Base-by-base conservation (phyloP, 2,113 vertebrate species). In the Arenaria interpres region DNA sequence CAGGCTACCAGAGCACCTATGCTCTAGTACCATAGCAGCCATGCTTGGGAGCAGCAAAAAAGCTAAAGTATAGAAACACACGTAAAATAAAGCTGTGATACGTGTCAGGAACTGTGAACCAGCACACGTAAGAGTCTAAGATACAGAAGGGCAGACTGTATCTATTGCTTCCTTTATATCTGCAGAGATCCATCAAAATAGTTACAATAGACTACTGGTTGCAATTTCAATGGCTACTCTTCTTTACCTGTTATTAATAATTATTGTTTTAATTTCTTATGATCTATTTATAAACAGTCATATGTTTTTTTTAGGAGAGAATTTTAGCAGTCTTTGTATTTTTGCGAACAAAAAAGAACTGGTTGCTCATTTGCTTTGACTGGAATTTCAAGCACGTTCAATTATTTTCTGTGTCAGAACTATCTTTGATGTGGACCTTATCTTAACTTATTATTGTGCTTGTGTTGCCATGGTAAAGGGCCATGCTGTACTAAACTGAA, bases 401-500 rank as follows among this genome's bases (percentile, higher is more conserved):
- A 74, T 96, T 93, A 89, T 94, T 96, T 95, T 89, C 87, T 85
- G 48, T 78, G 71, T 92, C 88, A 87, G 92, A 95, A 81, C 60
- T 54, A 53, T 80, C 85, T 92, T 96, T 94, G 81, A 77, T 88
- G 77, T 68, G 92, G 88, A 93, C 84, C 86, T 87, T 93, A 93
- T 76, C 85, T 93, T 86, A 85, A 90, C 77, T 90, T 96, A 93
- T 68, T 88, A 78, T 84, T 88, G 83, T 85, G 81, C 68, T 76
- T 89, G 46, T 89, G 88, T 96, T 96, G 78, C 90, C 89, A 94
- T 94, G 83, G 84, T 72, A 87, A 95, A 97, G 63, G 41, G 37
- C 39, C 89, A 84, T 80, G 46, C 78, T 94, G 71, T 57, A 89
- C 73, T 68, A 94, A 85, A 87, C 28, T 13, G 46, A 88, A 75